Percentiles rank a stretch among this genome's conserved stretches.
Evolutionary conservation across 2,113 vertebrate genomes (phyloP).

Genomic region (Gila orcuttii): DNA sequence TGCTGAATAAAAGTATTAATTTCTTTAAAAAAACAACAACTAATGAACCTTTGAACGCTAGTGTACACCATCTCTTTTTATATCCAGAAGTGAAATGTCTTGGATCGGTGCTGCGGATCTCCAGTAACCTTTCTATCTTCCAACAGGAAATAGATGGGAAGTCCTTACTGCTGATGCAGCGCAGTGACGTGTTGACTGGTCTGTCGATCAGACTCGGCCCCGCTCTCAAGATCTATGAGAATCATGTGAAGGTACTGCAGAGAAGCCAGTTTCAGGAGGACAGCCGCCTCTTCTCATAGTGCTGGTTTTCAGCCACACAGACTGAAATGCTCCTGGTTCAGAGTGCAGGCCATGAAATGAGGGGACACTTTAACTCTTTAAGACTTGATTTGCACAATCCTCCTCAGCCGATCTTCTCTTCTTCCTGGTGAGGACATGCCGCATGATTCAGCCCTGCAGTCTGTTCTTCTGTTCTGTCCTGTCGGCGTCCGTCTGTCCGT

Average conservation of each 20-base stretch:
- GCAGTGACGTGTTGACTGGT: constrained; percentile 87
- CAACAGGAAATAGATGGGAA: constrained; percentile 90
- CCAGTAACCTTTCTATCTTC: background rate
- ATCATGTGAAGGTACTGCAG: constrained; percentile 88
- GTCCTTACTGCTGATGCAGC: constrained; percentile 89
- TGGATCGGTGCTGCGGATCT: no score
- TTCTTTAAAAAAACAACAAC: background rate
- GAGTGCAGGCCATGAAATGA: background rate
- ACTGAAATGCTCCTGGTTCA: background rate
- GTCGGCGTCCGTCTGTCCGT: background rate
- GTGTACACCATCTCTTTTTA: no score
- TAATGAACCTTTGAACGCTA: no score
- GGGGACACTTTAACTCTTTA: constrained; percentile 21
- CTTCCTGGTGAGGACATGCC: constrained; percentile 16
- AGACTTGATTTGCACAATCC: constrained; percentile 31
- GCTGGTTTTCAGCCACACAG: background rate
- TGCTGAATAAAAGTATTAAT: background rate
- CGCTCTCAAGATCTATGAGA: constrained; percentile 91
- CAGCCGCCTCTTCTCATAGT: constrained; percentile 67
- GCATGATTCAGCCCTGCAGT: constrained; percentile 13
- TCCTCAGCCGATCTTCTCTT: constrained; percentile 4
- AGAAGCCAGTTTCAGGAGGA: constrained; percentile 88
- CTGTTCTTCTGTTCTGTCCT: background rate
- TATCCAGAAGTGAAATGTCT: no score
- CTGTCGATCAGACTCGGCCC: constrained; percentile 89